phyloP scores from a whole-genome alignment of 2,113 vertebrate species.

The Anas platyrhynchos region DNA sequence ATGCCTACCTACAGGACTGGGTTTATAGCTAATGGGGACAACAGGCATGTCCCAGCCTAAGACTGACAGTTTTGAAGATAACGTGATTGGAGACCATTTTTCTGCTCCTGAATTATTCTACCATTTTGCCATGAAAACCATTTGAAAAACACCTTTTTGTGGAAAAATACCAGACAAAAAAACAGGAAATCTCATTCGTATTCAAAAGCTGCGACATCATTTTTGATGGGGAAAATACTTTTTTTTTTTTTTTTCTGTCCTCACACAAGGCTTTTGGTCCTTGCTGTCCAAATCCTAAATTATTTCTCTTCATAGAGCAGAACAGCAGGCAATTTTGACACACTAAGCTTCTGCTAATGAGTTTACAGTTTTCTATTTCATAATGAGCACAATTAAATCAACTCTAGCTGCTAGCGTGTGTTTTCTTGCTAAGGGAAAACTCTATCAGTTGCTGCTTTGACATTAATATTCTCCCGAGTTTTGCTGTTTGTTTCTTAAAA shows the following conservation, averaged over 20 bases:
- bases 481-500: background rate
- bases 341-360: background rate
- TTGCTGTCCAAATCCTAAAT: background rate
- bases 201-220: rapidly evolving
- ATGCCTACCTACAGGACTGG: background rate
- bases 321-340: background rate
- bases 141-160: background rate
- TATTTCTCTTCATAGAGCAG: background rate
- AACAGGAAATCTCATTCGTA: background rate
- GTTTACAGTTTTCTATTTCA: background rate
- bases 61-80: background rate
- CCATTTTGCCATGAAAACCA: background rate
- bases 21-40: background rate
- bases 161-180: background rate
- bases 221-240: background rate
- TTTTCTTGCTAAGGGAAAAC: background rate
- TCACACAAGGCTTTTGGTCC: background rate
- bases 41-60: background rate
- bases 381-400: background rate
- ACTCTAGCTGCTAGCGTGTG: background rate
- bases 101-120: background rate
- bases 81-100: background rate
- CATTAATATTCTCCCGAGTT: background rate
- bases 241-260: background rate
- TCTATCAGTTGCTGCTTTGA: background rate